These are phyloP conservation scores for Xanthorhoe spadicearia DNA, from an alignment of 2,888 invertebrate species.

Conservation along the genomic window DNA sequence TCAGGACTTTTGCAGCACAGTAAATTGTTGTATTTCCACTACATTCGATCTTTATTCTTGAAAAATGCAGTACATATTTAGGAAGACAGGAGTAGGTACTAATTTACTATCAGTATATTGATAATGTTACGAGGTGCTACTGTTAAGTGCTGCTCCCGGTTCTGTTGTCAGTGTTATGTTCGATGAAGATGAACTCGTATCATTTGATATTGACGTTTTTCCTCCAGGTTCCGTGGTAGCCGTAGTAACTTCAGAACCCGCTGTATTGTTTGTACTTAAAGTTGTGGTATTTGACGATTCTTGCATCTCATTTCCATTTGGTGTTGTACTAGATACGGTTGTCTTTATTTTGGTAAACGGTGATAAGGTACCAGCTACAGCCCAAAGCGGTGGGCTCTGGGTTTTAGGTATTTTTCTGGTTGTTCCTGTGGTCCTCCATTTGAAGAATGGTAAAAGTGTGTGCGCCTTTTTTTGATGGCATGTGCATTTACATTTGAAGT, in stretches of 20 bases:
- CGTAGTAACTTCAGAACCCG: not conserved
- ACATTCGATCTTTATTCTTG: not conserved
- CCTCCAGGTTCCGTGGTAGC: not conserved
- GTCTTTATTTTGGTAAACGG: slow-evolving; percentile 34
- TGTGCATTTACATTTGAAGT: slow-evolving; percentile 62
- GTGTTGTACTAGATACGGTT: not conserved
- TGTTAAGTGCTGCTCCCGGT: not conserved
- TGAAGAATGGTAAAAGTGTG: slow-evolving; percentile 63
- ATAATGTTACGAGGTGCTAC: not conserved
- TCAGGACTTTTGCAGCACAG: too few species aligned
- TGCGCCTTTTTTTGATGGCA: slow-evolving; percentile 62
- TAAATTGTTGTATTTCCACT: not conserved
- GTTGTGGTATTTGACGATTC: not conserved
- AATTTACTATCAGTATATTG: not conserved
- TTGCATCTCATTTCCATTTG: not conserved
- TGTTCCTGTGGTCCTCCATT: slow-evolving; percentile 68
- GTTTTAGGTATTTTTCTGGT: slow-evolving; percentile 56
- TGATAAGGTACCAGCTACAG: slow-evolving; percentile 64
- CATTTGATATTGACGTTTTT: not conserved
- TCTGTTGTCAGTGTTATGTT: not conserved
- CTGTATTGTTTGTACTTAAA: not conserved
- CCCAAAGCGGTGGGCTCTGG: slow-evolving; percentile 60
- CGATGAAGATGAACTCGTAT: not conserved
- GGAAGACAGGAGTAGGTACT: not conserved
- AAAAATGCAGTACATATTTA: not conserved